A percentile compares a stretch with the other conserved stretches of the same genome.
Evolutionary conservation across 2,797 vertebrate genomes (phyloP).

Genomic region (Coregonus ussuriensis): DNA sequence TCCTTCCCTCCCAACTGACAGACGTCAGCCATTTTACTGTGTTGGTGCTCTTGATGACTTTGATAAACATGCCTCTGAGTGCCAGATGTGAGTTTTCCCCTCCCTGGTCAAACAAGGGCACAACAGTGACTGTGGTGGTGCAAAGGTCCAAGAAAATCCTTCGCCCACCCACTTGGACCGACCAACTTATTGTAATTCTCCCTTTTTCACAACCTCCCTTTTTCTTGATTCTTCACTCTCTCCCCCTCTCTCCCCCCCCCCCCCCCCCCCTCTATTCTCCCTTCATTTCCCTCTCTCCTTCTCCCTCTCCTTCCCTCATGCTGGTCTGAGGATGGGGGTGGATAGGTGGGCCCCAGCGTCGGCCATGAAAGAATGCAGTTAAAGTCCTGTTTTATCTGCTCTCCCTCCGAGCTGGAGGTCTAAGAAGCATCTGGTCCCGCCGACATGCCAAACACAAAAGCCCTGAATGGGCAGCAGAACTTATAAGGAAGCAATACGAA

Average conservation of each 20-base stretch:
- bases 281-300: too few species aligned
- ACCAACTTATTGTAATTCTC: constrained; percentile 10
- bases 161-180: constrained; percentile 59
- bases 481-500: constrained; percentile 77
- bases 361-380: constrained; percentile 22
- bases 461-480: constrained; percentile 57
- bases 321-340: too few species aligned
- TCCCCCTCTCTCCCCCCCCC: background rate
- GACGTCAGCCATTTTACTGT: constrained; percentile 9
- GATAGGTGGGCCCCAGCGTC: too few species aligned
- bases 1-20: constrained; percentile 17
- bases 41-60: constrained; percentile 27
- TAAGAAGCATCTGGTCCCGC: constrained; percentile 57
- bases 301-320: too few species aligned
- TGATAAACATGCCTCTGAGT: constrained; percentile 35
- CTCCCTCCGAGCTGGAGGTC: constrained; percentile 30
- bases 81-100: constrained; percentile 36
- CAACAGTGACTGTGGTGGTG: constrained; percentile 27
- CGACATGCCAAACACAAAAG: constrained; percentile 61
- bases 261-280: background rate
- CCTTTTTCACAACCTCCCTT: background rate
- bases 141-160: constrained; percentile 42
- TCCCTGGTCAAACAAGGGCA: constrained; percentile 48
- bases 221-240: background rate
- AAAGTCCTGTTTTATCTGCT: constrained; percentile 64